Evolutionary conservation across 2,113 vertebrate species (phyloP), one percentile per base, ranked within the genome.

Genomic region (Nannospalax galili): DNA sequence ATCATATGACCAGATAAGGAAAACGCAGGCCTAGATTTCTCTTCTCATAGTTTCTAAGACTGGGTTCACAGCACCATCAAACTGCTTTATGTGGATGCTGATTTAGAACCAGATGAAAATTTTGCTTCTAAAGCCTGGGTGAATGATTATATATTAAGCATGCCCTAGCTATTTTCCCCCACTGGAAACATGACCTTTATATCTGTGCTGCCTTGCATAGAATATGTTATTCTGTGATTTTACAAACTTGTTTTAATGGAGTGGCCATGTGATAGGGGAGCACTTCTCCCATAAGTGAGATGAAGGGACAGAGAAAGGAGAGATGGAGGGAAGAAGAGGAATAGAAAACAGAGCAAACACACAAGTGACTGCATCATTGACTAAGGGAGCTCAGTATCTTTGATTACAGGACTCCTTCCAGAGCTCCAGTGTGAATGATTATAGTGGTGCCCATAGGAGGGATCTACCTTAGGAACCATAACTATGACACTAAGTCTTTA

Each of bases 171-270:
- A 79, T 62, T 37, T 73, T 28, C 78, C 35, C 26, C 32, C n/a
- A 28, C 40, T 70, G 52, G 82, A 88, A 95, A 24, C 10, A 42
- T 77, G 75, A 72, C 24, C 56, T 90, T 92, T 90, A 88, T 30
- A 32, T 75, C 35, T 90, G 22, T 75, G 28, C 22, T 19, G 78
- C 69, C 64, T 82, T 45, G 22, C 5, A 22, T 56, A 26, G 85
- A 88, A 40, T 52, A 6, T 69, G 16, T 45, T 15, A 10, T 88
- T 74, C 91, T 81, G 10, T 67, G 78, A 48, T 81, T 24, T 20
- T 82, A 73, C 69, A 72, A 90, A 45, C 20, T 32, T 45, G 22
- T 88, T 14, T 28, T 62, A 30, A 67, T 40, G 17, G 78, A 91
- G 72, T 32, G 48, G 19, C 1, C 9, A 1, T 81, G 28, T 42